Evolutionary conservation across 2,888 invertebrate genomes (phyloP), one percentile per base, ranked within the genome.

Genomic region (Drosophila meridionalis): DNA sequence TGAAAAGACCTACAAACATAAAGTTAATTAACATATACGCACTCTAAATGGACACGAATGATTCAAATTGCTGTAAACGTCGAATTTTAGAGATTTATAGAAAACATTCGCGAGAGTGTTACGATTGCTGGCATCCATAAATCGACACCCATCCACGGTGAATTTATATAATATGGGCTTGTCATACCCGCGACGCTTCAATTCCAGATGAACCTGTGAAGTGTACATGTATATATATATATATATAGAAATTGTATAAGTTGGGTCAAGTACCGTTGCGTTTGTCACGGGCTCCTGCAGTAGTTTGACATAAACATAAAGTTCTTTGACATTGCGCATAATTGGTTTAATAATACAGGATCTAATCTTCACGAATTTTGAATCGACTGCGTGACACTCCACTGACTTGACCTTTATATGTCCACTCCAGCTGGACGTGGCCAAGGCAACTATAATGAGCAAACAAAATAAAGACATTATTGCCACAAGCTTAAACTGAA

Each of bases 1-100:
- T 32, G 0, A 0, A 7, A 32, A 20, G 14, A 4, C 8, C 5
- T 20, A 12, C 1, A 4, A 30, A 12, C 3, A 12, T 4, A 7
- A 6, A 4, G 1, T 2, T 5, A 0, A n/a, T 30, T 48, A 2
- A n/a, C 7, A 26, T 9, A 30, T 20, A 43, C 57, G 32, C 12
- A 64, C 63, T 11, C 26, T 20, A 26, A 2, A 64, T 3, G 63
- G 57, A 40, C 63, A 64, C 20, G 63, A 32, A 40, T 64, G 63
- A 57, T 64, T 64, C 38, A 64, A 12, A 11, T 64, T 64, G 3
- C 57, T 30, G 20, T 48, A 11, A 7, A 6, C 6, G 20, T 9
- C 9, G 2, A 53, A 3, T 4, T 34, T n/a, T 0, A 62, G 2
- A n/a, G 30, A 55, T 1, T 36, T 62, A 2, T 62, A 36, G 8